Evolutionary conservation across 2,797 vertebrate genomes (phyloP), one percentile per base, ranked within the genome.

Genomic region (Glossophaga mutica): DNA sequence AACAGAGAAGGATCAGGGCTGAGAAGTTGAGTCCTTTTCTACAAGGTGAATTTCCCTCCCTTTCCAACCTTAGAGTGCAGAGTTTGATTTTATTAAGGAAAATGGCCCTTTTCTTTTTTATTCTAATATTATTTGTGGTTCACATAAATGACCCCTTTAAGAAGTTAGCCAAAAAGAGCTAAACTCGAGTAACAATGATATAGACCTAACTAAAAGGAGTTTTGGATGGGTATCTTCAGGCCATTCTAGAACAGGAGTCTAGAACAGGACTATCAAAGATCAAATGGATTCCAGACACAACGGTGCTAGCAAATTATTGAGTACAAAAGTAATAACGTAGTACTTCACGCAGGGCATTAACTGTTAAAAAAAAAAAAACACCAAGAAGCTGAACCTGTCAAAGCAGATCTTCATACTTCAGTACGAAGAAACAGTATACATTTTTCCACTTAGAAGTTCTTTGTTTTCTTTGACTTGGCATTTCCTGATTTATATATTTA

Each of bases 381-480:
- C 83, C 48, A 73, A 48, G 29, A 50, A 95, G 55, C 22, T 34
- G 22, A 88, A 74, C 26, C 0, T 48, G 22, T 70, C 34, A 32
- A 22, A 86, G 48, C 32, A 62, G 37, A 94, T 67, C 50, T 84
- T 76, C 39, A 77, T 46, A 34, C 32, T 77, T 48, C 22, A 73
- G 21, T 44, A 73, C 59, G 34, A 88, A 90, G 44, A 70, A 29
- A 9, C n/a, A 74, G 14, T 42, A 57, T 52, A 46, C 29, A 59
- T 52, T 92, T 93, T 88, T 59, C 44, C 68, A 86, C 57, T 87
- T 79, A 84, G 44, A 92, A 70, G 48, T 79, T 87, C 37, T 79
- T n/a, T 81, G 42, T 87, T 97, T 87, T 84, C 92, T 93, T 89
- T 77, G 84, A 82, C 62, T 70, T 93, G 39, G n/a, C 76, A 91